phyloP scores from a whole-genome alignment of 2,113 vertebrate species.

The Eulemur rufifrons region DNA sequence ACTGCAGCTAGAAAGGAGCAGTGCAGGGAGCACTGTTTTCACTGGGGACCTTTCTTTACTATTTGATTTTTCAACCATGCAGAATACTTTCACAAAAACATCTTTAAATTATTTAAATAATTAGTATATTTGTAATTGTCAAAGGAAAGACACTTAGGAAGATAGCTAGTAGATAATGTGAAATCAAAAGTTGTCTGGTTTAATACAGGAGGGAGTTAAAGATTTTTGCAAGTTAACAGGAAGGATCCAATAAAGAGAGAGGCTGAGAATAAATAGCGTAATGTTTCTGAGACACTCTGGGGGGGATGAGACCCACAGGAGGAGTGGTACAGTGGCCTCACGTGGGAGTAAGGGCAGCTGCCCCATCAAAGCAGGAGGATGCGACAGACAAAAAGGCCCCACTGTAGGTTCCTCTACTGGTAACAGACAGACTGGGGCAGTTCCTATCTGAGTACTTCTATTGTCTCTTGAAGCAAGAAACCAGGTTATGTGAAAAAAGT shows the following conservation, averaged over 20 bases:
- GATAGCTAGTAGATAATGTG: not conserved
- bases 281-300: not conserved
- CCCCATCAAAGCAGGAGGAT: not conserved
- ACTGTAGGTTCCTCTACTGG: not conserved
- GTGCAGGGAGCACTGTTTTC: not conserved
- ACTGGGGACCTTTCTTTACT: not conserved
- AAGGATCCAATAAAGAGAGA: not conserved
- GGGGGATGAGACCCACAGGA: not conserved
- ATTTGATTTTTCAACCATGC: not conserved
- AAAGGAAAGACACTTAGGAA: conserved; percentile 1
- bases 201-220: not conserved
- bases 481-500: not conserved
- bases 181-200: not conserved
- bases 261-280: not conserved
- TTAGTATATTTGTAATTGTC: not conserved
- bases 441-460: not conserved
- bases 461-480: not conserved
- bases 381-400: not conserved
- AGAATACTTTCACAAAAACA: not conserved
- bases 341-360: not conserved
- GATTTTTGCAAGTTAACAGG: not conserved
- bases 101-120: not conserved
- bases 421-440: not conserved
- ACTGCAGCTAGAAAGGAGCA: not conserved
- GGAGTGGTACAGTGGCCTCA: too few relatives aligned